phyloP scores from a whole-genome alignment of 2,888 invertebrate genomes.

The Caenorhabditis sp. region DNA sequence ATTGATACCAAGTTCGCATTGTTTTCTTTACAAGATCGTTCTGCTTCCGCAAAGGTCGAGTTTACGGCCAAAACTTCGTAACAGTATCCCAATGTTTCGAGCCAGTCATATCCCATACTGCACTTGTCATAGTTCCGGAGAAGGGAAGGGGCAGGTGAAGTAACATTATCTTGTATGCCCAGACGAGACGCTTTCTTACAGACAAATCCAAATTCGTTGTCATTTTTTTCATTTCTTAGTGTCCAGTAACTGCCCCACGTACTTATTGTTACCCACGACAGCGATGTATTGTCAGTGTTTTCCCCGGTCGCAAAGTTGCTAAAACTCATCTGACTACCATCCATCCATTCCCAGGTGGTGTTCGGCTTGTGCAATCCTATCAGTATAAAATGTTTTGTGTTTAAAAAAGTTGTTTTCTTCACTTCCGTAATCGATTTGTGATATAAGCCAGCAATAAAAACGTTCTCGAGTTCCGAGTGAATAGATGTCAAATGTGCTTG shows the following conservation, averaged over 20 bases:
- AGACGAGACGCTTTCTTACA: no score
- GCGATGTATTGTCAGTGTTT: no score
- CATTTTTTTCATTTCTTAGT: neutral
- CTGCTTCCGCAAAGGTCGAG: neutral
- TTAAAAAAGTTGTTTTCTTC: no score
- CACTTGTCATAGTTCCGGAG: no score
- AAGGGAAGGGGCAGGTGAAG: no score
- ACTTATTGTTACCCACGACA: no score
- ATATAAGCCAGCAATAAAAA: conserved; percentile 10
- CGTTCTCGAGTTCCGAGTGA: conserved; percentile 4
- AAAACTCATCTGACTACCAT: neutral
- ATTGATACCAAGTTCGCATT: neutral
- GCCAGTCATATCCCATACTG: neutral
- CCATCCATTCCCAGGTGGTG: neutral
- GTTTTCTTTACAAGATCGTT: neutral
- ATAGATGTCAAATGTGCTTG: conserved; percentile 14
- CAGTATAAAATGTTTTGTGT: neutral
- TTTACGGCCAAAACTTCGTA: neutral
- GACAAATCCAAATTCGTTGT: no score
- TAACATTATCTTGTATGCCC: no score
- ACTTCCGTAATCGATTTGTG: neutral
- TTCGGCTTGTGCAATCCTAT: neutral
- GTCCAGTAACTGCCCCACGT: neutral
- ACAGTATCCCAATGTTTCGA: neutral
- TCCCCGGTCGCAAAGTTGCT: no score